These are phyloP conservation scores for Rostratula benghalensis DNA, from an alignment of 2,113 vertebrate genomes.

Conservation along the genomic window DNA sequence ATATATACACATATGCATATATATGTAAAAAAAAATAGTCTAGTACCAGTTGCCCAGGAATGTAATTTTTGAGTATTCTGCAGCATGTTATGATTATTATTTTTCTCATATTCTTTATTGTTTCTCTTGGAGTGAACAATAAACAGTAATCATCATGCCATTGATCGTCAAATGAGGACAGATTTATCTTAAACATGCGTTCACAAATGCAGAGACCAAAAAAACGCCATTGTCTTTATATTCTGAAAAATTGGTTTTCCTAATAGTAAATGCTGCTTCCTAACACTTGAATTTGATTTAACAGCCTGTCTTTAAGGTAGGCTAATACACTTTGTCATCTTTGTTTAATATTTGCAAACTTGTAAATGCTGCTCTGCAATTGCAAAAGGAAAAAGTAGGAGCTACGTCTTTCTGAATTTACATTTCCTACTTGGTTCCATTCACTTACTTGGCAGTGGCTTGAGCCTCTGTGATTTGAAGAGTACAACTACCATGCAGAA, in stretches of 20 bases:
- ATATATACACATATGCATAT: not conserved
- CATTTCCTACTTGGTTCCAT: not conserved
- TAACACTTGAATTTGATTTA: not conserved
- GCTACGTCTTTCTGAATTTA: not conserved
- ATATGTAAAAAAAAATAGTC: not conserved
- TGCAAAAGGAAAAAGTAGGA: not conserved
- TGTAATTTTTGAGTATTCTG: not conserved
- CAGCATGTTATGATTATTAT: not conserved
- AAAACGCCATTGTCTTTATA: not conserved
- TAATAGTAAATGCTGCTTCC: not conserved
- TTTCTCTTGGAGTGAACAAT: not conserved
- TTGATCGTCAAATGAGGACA: not conserved
- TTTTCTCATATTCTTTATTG: not conserved
- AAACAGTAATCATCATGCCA: not conserved
- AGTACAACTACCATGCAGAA: not conserved
- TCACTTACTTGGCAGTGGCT: not conserved
- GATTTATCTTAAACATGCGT: not conserved
- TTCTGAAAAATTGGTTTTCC: not conserved
- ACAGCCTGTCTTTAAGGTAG: not conserved
- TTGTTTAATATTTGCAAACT: not conserved
- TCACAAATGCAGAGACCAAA: not conserved
- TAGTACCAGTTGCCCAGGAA: not conserved
- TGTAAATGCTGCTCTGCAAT: not conserved
- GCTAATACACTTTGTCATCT: not conserved
- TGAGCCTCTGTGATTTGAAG: not conserved